These are phyloP conservation scores for Drosophila robusta DNA, from an alignment of 2,888 invertebrate species.

Conservation along the genomic window DNA sequence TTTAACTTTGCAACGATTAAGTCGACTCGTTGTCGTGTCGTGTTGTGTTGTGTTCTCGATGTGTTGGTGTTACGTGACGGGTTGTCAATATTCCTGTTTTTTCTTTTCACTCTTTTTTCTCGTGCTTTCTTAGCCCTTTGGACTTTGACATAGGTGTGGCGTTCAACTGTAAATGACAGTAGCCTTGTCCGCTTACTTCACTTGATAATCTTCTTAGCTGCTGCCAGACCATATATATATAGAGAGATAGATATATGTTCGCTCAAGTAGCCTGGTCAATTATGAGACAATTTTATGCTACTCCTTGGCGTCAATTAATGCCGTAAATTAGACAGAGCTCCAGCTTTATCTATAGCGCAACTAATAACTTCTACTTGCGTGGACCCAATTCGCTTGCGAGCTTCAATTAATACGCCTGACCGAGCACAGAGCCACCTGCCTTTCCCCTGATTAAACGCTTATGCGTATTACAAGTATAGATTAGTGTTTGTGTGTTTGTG, in stretches of 20 bases:
- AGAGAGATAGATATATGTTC: background rate
- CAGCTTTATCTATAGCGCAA: slow-evolving; percentile 38
- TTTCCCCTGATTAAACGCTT: slow-evolving; percentile 45
- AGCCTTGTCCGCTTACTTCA: background rate
- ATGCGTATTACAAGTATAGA: slow-evolving; percentile 29
- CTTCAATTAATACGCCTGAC: slow-evolving; percentile 72
- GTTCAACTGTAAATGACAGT: slow-evolving; percentile 18
- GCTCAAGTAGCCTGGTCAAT: slow-evolving; percentile 56
- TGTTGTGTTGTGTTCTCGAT: slow-evolving; percentile 16
- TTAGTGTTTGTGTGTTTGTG: slow-evolving; percentile 1
- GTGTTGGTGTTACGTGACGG: slow-evolving; percentile 47
- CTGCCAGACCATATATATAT: background rate
- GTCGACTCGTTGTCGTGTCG: slow-evolving; percentile 41
- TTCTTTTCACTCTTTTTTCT: background rate
- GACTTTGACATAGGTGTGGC: slow-evolving; percentile 33
- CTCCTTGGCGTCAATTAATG: slow-evolving; percentile 61
- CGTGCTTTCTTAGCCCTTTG: slow-evolving; percentile 2
- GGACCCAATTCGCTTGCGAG: slow-evolving; percentile 56
- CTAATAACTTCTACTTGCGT: slow-evolving; percentile 77
- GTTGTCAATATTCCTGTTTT: slow-evolving; percentile 21
- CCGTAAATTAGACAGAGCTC: slow-evolving; percentile 66
- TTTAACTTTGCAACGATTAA: slow-evolving; percentile 80
- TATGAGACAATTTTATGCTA: slow-evolving; percentile 64
- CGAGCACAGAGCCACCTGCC: slow-evolving; percentile 31
- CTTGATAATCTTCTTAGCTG: slow-evolving; percentile 3